Percentiles rank a stretch among this genome's conserved stretches.
Conservation (phyloP, 2,888 invertebrate genomes). For the Apotomis capreana region DNA sequence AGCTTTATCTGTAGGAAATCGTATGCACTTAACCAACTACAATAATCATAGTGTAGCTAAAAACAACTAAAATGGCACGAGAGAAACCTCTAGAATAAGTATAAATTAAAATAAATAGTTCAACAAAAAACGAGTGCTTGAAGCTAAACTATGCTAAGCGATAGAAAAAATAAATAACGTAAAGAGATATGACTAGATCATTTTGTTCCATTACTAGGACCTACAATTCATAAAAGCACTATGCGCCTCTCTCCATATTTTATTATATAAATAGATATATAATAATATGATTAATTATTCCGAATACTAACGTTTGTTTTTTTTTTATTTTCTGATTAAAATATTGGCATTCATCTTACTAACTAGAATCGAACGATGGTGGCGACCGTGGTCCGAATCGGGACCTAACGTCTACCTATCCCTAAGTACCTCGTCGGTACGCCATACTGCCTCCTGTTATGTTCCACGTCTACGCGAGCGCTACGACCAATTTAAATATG, state of each 20-base stretch:
- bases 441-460: constrained; percentile 51
- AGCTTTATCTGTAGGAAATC: constrained; percentile 29
- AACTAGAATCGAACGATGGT: constrained; percentile 70
- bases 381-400: constrained; percentile 47
- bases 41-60: constrained; percentile 36
- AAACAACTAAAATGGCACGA: constrained; percentile 38
- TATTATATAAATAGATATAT: constrained; percentile 80
- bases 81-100: constrained; percentile 46
- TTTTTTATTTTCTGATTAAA: constrained; percentile 70
- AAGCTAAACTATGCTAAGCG: constrained; percentile 84
- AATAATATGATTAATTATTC: constrained; percentile 79
- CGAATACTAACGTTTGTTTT: constrained; percentile 77
- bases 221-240: constrained; percentile 83
- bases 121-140: constrained; percentile 72
- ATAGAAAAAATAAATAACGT: constrained; percentile 77
- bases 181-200: constrained; percentile 82
- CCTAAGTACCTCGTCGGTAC: constrained; percentile 58
- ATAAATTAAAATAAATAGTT: constrained; percentile 55
- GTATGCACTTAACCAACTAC: constrained; percentile 38
- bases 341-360: constrained; percentile 82
- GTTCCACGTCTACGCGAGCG: constrained; percentile 63
- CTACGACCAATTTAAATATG: constrained; percentile 65
- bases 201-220: constrained; percentile 77
- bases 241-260: constrained; percentile 82
- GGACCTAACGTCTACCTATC: constrained; percentile 59